Conservation (phyloP, 2,113 vertebrate genomes). For the Zingel zingel region DNA sequence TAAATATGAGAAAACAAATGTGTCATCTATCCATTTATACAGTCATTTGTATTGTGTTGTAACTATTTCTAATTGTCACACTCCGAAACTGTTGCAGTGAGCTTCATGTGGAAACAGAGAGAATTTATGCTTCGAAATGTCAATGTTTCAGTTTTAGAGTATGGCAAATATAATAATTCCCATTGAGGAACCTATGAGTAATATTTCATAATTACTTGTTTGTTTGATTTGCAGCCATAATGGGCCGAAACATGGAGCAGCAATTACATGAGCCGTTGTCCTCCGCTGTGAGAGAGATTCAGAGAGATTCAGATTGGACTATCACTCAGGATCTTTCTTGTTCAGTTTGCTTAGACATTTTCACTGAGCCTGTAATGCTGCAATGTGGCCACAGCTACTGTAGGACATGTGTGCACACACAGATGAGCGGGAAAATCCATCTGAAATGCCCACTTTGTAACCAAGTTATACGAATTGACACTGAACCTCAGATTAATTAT, state of each 20-base stretch:
- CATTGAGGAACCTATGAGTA: background rate
- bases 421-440: no score
- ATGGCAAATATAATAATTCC: background rate
- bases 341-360: background rate
- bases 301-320: background rate
- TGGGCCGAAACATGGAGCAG: fast-evolving
- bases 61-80: background rate
- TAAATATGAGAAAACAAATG: background rate
- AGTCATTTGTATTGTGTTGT: background rate
- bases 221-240: background rate
- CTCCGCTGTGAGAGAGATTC: background rate
- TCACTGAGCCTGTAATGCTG: background rate
- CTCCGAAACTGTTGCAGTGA: background rate
- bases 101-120: background rate
- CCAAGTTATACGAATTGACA: fast-evolving
- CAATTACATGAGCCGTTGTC: fast-evolving
- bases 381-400: slow-evolving; percentile 21
- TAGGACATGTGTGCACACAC: background rate
- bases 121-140: background rate
- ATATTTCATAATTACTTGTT: background rate
- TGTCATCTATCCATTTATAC: no score
- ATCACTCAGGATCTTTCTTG: background rate
- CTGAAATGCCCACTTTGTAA: background rate
- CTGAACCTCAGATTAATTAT: background rate
- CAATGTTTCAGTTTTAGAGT: background rate